Evolutionary conservation across 2,113 vertebrate genomes (phyloP).

Genomic region (Eira barbara): DNA sequence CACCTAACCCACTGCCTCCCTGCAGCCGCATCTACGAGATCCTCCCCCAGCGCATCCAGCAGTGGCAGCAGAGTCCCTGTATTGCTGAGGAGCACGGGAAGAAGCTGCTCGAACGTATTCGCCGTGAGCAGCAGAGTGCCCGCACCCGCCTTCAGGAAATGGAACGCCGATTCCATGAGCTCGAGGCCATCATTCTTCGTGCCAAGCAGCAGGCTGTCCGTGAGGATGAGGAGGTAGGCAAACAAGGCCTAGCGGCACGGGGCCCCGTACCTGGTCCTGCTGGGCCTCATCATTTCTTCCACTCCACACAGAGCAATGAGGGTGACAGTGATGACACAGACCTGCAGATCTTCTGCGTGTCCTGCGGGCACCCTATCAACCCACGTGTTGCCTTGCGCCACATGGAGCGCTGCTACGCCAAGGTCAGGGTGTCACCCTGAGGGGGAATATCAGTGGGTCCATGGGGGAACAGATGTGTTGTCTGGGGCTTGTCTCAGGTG

Average conservation of each 20-base stretch:
- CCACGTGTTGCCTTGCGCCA: conserved; percentile 94
- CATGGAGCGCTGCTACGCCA: conserved; percentile 96
- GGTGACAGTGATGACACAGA: conserved; percentile 93
- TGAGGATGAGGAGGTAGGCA: conserved; percentile 93
- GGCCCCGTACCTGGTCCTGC: neutral
- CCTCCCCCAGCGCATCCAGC: conserved; percentile 96
- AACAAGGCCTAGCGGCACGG: fast-evolving
- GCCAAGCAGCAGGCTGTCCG: conserved; percentile 96
- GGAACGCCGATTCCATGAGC: conserved; percentile 95
- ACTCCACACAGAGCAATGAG: conserved; percentile 86
- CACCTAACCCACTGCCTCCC: neutral
- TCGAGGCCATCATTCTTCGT: conserved; percentile 93
- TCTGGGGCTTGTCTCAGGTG: neutral
- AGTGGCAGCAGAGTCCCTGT: conserved; percentile 98
- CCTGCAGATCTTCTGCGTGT: conserved; percentile 95
- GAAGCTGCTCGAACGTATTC: conserved; percentile 94
- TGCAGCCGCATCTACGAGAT: conserved; percentile 96
- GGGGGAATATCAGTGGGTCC: neutral
- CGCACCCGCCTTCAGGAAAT: conserved; percentile 94
- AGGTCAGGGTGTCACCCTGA: conserved; percentile 81
- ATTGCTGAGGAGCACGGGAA: conserved; percentile 96
- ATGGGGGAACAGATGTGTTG: neutral
- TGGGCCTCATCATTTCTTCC: neutral
- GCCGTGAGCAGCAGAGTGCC: conserved; percentile 93
- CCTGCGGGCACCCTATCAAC: conserved; percentile 94